A percentile compares a stretch with the other conserved stretches of the same genome.
Conservation (phyloP, 2,113 vertebrate genomes). For the Mustela lutreola region DNA sequence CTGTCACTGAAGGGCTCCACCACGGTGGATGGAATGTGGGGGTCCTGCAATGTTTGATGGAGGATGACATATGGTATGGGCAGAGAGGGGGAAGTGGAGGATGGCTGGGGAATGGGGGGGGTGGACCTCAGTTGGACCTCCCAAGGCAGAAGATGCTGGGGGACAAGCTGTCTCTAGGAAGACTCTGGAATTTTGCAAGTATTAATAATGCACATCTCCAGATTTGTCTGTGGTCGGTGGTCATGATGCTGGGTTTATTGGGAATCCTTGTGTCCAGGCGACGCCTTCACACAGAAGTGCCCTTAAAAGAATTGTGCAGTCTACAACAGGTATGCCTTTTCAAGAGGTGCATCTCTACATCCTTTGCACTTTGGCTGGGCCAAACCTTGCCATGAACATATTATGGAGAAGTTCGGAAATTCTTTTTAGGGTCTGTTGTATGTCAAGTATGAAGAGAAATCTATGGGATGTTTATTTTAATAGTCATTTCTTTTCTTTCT, state of each 20-base stretch:
- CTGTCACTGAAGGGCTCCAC: background rate
- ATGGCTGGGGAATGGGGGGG: background rate
- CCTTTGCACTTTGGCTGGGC: background rate
- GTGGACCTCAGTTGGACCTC: no score
- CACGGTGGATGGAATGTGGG: background rate
- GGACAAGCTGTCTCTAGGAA: background rate
- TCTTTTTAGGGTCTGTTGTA: background rate
- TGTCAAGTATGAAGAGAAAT: background rate
- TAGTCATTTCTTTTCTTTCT: background rate
- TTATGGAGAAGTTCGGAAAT: no score
- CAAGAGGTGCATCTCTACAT: accelerated
- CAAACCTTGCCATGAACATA: no score
- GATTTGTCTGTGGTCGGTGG: background rate
- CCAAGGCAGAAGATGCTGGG: background rate
- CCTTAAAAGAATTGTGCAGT: background rate
- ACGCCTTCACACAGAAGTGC: no score
- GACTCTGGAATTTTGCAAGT: background rate
- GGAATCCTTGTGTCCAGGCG: no score
- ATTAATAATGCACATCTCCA: no score
- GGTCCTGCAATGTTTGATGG: background rate
- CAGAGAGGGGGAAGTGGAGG: background rate
- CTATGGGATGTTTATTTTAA: background rate
- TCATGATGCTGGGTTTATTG: background rate
- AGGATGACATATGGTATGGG: background rate
- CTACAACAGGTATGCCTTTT: background rate